Conservation (phyloP, 2,888 invertebrate genomes). For the Cephus runcator region DNA sequence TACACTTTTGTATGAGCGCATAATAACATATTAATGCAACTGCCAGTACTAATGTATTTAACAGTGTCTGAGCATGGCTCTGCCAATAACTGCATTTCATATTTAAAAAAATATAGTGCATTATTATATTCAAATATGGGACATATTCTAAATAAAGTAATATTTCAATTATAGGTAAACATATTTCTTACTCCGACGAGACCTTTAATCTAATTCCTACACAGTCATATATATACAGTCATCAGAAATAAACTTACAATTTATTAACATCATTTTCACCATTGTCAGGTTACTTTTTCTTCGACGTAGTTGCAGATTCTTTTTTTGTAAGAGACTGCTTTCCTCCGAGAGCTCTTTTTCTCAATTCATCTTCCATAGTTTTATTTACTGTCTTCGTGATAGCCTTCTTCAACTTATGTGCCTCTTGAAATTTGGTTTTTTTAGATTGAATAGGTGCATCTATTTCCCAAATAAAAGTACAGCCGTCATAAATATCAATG, state of each 20-base stretch:
- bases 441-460: conserved; percentile 76
- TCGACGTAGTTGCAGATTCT: conserved; percentile 52
- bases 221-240: neutral
- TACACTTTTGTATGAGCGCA: neutral
- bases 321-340: conserved; percentile 68
- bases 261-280: neutral
- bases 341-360: conserved; percentile 69
- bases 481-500: neutral
- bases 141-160: neutral
- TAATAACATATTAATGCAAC: neutral
- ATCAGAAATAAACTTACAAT: neutral
- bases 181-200: neutral
- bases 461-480: conserved; percentile 42
- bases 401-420: conserved; percentile 74
- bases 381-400: conserved; percentile 79
- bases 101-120: neutral
- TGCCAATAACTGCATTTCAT: neutral
- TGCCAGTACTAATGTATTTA: conserved; percentile 1
- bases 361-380: conserved; percentile 74
- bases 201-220: neutral
- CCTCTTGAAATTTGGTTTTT: conserved; percentile 70
- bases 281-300: conserved; percentile 9
- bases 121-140: neutral
- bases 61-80: neutral
- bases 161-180: neutral